A percentile compares a stretch with the other conserved stretches of the same genome.
Conservation (phyloP, 2,797 vertebrate genomes). For the Nyctibius grandis region DNA sequence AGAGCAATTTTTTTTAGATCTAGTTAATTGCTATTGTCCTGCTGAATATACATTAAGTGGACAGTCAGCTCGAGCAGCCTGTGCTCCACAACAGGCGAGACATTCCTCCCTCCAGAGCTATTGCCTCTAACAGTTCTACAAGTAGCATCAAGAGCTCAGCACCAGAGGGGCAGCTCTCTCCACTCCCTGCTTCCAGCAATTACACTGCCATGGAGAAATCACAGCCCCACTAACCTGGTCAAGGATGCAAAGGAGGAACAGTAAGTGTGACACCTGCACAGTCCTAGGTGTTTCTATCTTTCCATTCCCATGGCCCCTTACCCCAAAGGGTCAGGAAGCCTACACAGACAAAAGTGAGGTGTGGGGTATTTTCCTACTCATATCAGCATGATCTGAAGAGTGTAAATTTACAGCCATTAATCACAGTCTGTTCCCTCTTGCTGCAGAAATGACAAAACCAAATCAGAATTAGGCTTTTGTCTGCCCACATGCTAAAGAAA, state of each 20-base stretch:
- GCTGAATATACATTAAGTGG: neutral
- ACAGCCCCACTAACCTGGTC: neutral
- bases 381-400: neutral
- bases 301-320: no score
- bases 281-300: neutral
- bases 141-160: neutral
- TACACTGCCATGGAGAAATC: no score
- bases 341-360: no score
- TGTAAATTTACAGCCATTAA: neutral
- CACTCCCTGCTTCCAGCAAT: neutral
- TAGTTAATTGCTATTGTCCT: neutral
- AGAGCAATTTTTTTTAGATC: neutral
- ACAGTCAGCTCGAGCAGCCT: neutral
- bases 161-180: no score
- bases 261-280: neutral
- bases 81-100: neutral
- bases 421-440: neutral
- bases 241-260: neutral
- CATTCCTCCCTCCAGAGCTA: neutral
- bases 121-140: neutral
- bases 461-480: neutral
- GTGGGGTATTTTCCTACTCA: neutral
- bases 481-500: neutral
- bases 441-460: neutral
- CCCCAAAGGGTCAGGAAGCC: neutral